A percentile compares a stretch with the other conserved stretches of the same genome.
Conservation (phyloP, 2,888 invertebrate genomes). For the Allacma fusca region DNA sequence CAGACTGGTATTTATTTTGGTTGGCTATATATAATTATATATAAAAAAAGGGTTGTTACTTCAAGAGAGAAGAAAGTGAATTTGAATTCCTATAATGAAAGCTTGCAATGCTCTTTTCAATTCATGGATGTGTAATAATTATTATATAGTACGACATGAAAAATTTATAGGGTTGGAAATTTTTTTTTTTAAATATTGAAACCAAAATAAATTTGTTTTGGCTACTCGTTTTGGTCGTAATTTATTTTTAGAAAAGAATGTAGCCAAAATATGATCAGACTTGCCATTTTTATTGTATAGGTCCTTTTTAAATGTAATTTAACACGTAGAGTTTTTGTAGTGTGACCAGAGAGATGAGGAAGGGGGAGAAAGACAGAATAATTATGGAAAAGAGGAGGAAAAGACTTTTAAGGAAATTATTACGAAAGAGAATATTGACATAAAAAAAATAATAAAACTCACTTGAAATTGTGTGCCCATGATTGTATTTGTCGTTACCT, state of each 20-base stretch:
- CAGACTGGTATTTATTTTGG: neutral
- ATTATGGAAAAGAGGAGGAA: neutral
- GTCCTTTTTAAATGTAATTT: neutral
- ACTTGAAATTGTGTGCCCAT: slow-evolving; percentile 2
- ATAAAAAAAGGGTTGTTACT: too few relatives aligned
- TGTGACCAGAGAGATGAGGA: neutral
- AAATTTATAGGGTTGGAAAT: too few relatives aligned
- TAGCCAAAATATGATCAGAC: neutral
- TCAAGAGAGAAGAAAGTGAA: too few relatives aligned
- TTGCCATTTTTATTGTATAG: neutral
- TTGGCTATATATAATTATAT: neutral
- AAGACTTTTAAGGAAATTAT: slow-evolving; percentile 12
- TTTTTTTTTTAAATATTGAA: too few relatives aligned
- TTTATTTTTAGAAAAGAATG: too few relatives aligned
- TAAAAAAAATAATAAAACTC: neutral
- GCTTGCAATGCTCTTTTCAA: too few relatives aligned
- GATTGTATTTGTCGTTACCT: slow-evolving; percentile 12
- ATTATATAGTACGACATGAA: too few relatives aligned
- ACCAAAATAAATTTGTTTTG: too few relatives aligned
- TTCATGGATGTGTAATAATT: too few relatives aligned
- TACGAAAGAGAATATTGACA: neutral
- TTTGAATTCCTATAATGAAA: neutral
- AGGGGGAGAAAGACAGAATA: neutral
- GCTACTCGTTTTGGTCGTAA: too few relatives aligned
- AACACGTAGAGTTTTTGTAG: too few relatives aligned